Evolutionary conservation across 2,797 vertebrate genomes (phyloP).

Genomic region (Ataeniobius toweri): DNA sequence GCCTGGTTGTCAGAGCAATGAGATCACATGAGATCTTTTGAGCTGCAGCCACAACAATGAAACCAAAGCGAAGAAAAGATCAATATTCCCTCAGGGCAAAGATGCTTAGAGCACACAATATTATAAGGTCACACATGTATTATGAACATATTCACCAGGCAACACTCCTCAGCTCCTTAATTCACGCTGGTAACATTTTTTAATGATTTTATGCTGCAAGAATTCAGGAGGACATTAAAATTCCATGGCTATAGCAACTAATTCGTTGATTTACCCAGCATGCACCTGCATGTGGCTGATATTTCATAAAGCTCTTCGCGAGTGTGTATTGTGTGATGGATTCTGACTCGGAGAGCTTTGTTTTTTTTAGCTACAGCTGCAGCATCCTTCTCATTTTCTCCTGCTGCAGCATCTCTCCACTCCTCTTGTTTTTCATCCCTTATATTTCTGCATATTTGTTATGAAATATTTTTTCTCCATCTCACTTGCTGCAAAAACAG

Average conservation of each 20-base stretch:
- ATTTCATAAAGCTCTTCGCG: constrained; percentile 42
- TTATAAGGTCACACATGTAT: constrained; percentile 14
- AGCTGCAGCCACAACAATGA: constrained; percentile 56
- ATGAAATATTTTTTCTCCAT: background rate
- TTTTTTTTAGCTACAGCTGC: constrained; percentile 26
- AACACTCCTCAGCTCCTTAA: background rate
- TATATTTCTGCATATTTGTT: background rate
- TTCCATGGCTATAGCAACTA: constrained; percentile 39
- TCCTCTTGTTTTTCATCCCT: background rate
- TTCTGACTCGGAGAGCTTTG: constrained; percentile 27
- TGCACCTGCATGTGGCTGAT: constrained; percentile 12
- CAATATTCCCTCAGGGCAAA: constrained; percentile 27
- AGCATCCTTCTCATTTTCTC: background rate
- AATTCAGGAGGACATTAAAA: constrained; percentile 37
- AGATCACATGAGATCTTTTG: constrained; percentile 32
- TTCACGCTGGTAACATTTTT: constrained; percentile 2
- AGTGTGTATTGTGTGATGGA: constrained; percentile 43
- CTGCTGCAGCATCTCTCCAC: constrained; percentile 10
- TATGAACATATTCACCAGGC: constrained; percentile 11
- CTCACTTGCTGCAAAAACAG: background rate
- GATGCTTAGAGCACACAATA: constrained; percentile 2
- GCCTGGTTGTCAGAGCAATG: constrained; percentile 26
- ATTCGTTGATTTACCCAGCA: constrained; percentile 38
- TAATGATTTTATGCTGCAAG: constrained; percentile 38
- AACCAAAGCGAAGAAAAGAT: constrained; percentile 49